Base-by-base conservation (phyloP, 2,113 vertebrate species). In the Scatophagus argus region DNA sequence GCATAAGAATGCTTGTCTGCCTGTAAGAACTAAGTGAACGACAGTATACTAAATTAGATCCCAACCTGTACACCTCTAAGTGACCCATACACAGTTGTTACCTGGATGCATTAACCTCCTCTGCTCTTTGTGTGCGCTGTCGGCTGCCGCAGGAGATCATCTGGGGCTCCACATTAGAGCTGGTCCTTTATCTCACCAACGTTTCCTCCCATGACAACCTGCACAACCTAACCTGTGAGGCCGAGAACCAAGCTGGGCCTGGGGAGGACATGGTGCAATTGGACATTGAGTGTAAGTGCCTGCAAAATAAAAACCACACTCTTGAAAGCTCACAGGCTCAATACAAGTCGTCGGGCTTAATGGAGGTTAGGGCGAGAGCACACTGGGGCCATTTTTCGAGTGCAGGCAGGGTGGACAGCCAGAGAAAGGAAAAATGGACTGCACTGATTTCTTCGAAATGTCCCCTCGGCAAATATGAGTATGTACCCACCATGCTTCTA, bases 231-330 rank as follows among this genome's bases (percentile, higher is more conserved):
- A 95, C 94, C 8, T 95, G 95, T 23, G 91, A 93, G 86, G 94
- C 95, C 0, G 94, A 95, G 89, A 95, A 95, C 85, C 92, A 91
- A 62, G 95, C 95, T 10, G 95, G 95, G 61, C 94, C 93, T 2
- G 88, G 88, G 29, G 89, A 92, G 59, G 93, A 90, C 2, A 86
- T 86, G 79, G 93, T 95, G 75, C 88, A 90, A 70, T 85, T 95
- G 87, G 93, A 95, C 92, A 95, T 95, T n/a, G 93, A 95, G 83
- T 95, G 95, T 95, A 89, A 93, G 95, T 92, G 82, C 64, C 84
- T 58, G 47, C 71, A 73, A 73, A 89, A 89, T 41, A 87, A 78
- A n/a, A 78, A 52, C 6, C 25, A 1, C 67, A 41, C 70, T 82
- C 74, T 71, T 76, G 78, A 86, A 70, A 75, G 84, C 81, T 77